Conservation (phyloP, 2,797 vertebrate genomes). For the Anableps anableps region DNA sequence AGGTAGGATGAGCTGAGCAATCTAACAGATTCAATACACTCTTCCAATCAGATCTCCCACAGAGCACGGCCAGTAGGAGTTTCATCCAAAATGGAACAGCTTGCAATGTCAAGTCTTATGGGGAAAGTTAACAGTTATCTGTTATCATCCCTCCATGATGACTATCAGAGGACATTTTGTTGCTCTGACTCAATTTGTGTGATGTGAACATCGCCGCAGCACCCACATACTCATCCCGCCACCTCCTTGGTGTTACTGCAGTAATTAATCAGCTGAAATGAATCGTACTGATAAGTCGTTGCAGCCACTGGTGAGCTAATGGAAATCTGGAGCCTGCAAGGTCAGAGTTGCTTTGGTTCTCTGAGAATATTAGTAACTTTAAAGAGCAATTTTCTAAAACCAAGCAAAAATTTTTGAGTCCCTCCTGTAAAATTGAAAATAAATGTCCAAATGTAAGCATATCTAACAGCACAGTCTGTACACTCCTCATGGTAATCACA, state of each 20-base stretch:
- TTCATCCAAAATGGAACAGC: constrained; percentile 41
- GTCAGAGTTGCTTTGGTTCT: constrained; percentile 29
- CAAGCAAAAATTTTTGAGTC: not conserved
- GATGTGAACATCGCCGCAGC: not conserved
- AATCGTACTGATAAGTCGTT: constrained; percentile 33
- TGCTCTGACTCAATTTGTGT: not conserved
- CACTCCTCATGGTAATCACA: not conserved
- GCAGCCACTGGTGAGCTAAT: constrained; percentile 15
- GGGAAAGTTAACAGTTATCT: constrained; percentile 2
- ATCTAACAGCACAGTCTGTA: not conserved
- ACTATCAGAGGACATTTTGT: constrained; percentile 34
- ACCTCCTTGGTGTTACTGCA: constrained; percentile 8
- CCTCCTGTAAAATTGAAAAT: not conserved
- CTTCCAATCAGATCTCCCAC: constrained; percentile 23
- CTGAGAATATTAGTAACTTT: not conserved
- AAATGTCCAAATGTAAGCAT: not conserved
- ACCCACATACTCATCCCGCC: constrained; percentile 16
- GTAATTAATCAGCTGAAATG: constrained; percentile 42
- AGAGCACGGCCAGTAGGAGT: constrained; percentile 1
- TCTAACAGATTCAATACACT: constrained; percentile 20
- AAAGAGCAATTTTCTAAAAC: not conserved
- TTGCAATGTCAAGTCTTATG: constrained; percentile 13
- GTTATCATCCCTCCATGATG: constrained; percentile 9
- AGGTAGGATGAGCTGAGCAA: constrained; percentile 45
- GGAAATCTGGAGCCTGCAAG: constrained; percentile 44